phyloP scores from a whole-genome alignment of 2,113 vertebrate species.

The Pygoscelis antarcticus region DNA sequence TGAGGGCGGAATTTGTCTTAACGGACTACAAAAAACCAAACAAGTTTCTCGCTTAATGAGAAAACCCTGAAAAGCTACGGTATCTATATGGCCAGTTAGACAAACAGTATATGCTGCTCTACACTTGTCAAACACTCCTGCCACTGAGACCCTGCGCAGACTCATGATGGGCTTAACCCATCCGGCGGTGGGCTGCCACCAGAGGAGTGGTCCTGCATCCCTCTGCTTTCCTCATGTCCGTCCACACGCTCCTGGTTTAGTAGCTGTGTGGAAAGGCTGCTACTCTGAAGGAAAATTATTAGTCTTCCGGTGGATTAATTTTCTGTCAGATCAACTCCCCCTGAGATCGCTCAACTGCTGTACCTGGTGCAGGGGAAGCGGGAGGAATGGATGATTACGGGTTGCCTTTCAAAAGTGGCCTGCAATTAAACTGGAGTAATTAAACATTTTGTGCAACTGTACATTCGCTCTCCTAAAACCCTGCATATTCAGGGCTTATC shows the following conservation, averaged over 20 bases:
- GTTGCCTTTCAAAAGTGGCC: background rate
- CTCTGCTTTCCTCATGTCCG: background rate
- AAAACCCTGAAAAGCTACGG: background rate
- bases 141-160: background rate
- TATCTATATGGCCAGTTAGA: background rate
- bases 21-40: background rate
- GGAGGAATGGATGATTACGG: background rate
- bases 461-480: background rate
- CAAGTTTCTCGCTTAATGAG: background rate
- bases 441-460: background rate
- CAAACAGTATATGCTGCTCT: background rate
- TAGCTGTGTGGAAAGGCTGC: background rate
- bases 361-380: background rate
- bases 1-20: background rate
- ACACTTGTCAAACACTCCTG: background rate
- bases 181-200: background rate
- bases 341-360: background rate
- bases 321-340: background rate
- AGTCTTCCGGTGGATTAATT: background rate
- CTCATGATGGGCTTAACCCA: accelerated
- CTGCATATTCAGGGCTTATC: background rate
- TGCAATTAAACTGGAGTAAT: background rate
- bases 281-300: background rate
- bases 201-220: background rate
- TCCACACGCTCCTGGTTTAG: background rate